These are phyloP conservation scores for Cheirogaleus major DNA, from an alignment of 2,797 vertebrate genomes.

Conservation along the genomic window DNA sequence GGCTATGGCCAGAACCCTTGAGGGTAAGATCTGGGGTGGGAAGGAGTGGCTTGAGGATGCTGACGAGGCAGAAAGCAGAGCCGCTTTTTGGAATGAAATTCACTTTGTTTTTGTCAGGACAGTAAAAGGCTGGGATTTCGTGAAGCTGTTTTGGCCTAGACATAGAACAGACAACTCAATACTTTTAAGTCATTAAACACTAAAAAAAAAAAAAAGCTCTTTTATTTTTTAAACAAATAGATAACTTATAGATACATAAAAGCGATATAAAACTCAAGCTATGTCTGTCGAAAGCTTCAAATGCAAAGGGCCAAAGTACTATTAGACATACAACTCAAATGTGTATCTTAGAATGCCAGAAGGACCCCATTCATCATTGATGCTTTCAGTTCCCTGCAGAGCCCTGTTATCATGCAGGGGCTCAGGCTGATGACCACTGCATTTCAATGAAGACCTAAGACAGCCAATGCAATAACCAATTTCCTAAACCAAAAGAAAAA, in stretches of 20 bases:
- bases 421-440: background rate
- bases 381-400: background rate
- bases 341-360: background rate
- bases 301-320: background rate
- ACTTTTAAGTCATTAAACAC: conserved; percentile 45
- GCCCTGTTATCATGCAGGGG: background rate
- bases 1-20: conserved; percentile 92
- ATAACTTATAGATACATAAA: background rate
- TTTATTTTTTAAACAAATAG: background rate
- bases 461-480: background rate
- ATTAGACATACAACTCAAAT: background rate
- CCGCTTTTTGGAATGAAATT: conserved; percentile 99
- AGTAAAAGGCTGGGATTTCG: conserved; percentile 96
- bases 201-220: background rate
- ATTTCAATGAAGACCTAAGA: background rate
- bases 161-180: conserved; percentile 70
- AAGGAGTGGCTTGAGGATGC: conserved; percentile 98
- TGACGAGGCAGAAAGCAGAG: conserved; percentile 99
- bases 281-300: background rate
- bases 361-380: background rate
- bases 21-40: conserved; percentile 95
- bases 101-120: conserved; percentile 99
- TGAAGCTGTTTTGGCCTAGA: conserved; percentile 94
- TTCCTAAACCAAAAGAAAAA: conserved; percentile 40
- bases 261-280: conserved; percentile 4